Base-by-base conservation (phyloP, 2,797 vertebrate species). In the Ctenopoma kingsleyae region DNA sequence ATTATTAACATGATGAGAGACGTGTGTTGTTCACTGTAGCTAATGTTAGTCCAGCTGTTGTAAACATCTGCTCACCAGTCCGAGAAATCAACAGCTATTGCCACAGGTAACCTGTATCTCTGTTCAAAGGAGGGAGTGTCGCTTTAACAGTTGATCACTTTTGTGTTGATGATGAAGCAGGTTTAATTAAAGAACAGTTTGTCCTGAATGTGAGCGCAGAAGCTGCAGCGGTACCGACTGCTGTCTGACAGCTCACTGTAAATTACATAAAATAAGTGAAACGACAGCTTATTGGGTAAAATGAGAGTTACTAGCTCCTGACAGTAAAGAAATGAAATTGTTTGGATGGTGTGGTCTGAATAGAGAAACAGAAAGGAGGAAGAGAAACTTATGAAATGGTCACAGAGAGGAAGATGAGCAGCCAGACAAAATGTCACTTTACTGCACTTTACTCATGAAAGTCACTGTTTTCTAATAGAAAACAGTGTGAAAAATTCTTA, bases 381-480 rank as follows among this genome's bases (percentile, higher is more conserved):
- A 83, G 59, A 46, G 65, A 73, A 86, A 81, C 47, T 58, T 74
- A 35, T 48, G 62, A 67, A 60, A 56, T 23, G 4, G 19, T 55
- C 23, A 35, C 32, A 51, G 12, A 69, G 46, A 62, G 44, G 19
- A 59, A 43, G 36, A 60, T 0, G 30, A 47, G 38, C 23, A 8
- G 49, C 8, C 32, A 11, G 32, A 75, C 35, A 50, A 27, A 36
- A 60, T 19, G 27, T 43, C 5, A 20, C 46, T 44, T 46, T 41
- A 10, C 20, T 10, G n/a, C n/a, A 32, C 49, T 25, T 64, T 25
- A 62, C 30, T 61, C 19, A n/a, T 17, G 32, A 9, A 41, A 19
- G 19, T 22, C 25, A n/a, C 46, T 22, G 25, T 44, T 78, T 44
- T 30, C 8, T 25, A 3, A 53, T 51, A 56, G 47, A 11, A 71